Base-by-base conservation (phyloP, 2,113 vertebrate genomes). In the Vulpes vulpes region DNA sequence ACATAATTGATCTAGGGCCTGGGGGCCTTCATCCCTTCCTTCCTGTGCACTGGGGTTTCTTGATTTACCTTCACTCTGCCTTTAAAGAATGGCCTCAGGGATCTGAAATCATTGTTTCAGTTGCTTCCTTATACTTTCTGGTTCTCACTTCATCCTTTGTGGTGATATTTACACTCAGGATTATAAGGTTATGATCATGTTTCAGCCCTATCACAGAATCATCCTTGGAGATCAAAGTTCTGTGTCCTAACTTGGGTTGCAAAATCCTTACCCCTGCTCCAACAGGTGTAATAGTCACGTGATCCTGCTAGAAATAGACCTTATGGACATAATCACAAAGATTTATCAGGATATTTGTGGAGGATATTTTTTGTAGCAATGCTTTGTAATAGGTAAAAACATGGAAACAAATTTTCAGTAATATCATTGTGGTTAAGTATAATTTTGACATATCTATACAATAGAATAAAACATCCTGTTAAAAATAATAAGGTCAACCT, bases 1-100 rank as follows among this genome's bases (percentile, higher is more conserved):
- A 0, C 1, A 1, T 5, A 0, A 0, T 25, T 3, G 10, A 8
- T 22, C 64, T 9, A 0, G 51, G 8, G n/a, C 19, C 1, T 1
- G 6, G 53, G 22, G 12, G 1, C 27, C 64, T 0, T 8, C 9
- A 2, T 35, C 22, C 30, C 16, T 32, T 27, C 30, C 16, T 32
- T 19, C 23, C 35, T 43, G 6, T 11, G 55, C 2, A 0, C 15
- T 43, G 76, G 17, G 27, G 16, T 38, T 3, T 57, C 69, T 74
- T 16, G 2, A 20, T 38, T 35, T 16, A 57, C 69, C 51, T 8
- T 12, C 27, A 3, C 0, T 0, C 17, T 1, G 2, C 59, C 78
- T 69, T 32, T 1, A 32, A 59, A 35, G 38, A 22, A 25, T 20
- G 71, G 49, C 73, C 32, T 88, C 49, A 0, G 5, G 11, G 30